Percentiles rank a stretch among this genome's conserved stretches.
phyloP scores from a whole-genome alignment of 2,797 vertebrate genomes.

The Phoebastria nigripes region DNA sequence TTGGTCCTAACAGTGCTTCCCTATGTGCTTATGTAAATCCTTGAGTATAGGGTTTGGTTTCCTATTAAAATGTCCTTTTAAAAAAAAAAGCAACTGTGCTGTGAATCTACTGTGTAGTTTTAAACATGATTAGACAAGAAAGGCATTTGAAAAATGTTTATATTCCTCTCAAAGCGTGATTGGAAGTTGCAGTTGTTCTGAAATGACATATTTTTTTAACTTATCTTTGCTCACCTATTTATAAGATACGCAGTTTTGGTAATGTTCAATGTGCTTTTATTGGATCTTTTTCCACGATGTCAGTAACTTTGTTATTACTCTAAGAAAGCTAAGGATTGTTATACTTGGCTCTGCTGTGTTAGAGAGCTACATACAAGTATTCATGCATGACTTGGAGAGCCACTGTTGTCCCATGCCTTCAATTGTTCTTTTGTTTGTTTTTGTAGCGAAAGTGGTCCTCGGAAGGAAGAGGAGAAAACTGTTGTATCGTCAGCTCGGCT shows the following conservation, averaged over 20 bases:
- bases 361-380: not conserved
- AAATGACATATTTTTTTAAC: not conserved
- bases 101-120: not conserved
- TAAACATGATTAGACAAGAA: not conserved
- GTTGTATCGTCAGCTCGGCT: conserved; percentile 68
- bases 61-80: not conserved
- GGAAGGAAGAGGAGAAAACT: conserved; percentile 64
- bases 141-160: not conserved
- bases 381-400: not conserved
- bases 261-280: not conserved
- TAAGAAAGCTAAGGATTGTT: not conserved
- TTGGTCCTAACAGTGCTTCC: not conserved
- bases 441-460: conserved; percentile 50
- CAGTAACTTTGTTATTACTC: not conserved
- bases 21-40: not conserved
- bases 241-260: not conserved
- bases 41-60: not conserved
- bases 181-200: not conserved
- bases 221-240: not conserved
- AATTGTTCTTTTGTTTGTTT: conserved; percentile 9
- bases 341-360: not conserved
- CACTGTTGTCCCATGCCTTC: not conserved
- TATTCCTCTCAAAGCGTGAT: not conserved
- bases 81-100: not conserved
- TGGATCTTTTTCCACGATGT: not conserved